Conservation (phyloP, 2,797 vertebrate genomes). For the Myotis pilosus region DNA sequence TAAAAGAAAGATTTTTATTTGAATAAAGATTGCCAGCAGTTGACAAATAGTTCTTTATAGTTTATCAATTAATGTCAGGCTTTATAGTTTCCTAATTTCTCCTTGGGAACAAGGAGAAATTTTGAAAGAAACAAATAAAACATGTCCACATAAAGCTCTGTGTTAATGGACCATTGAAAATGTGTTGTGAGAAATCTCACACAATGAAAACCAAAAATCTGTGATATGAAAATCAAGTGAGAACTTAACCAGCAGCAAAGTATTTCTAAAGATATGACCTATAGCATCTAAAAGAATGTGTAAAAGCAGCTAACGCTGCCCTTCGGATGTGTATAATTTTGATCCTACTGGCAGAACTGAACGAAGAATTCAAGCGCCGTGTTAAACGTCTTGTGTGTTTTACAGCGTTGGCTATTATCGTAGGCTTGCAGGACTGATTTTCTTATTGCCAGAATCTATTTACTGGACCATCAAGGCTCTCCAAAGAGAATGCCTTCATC, state of each 20-base stretch:
- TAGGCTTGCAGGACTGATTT: background rate
- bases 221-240: conserved; percentile 2
- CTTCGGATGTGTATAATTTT: background rate
- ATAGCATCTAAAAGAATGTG: background rate
- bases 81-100: background rate
- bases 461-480: background rate
- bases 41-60: background rate
- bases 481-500: conserved; percentile 18
- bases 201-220: background rate
- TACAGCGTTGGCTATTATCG: background rate
- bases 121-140: background rate
- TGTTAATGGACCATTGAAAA: background rate
- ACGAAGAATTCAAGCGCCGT: background rate
- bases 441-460: background rate
- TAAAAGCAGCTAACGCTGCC: background rate
- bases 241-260: background rate
- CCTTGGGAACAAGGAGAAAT: background rate
- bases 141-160: background rate
- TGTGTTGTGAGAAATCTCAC: background rate
- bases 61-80: background rate
- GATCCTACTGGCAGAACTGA: background rate
- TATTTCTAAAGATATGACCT: conserved; percentile 1
- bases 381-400: background rate
- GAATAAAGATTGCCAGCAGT: background rate
- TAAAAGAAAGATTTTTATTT: background rate